These are phyloP conservation scores for Poecile montanus DNA, from an alignment of 2,797 vertebrate species.

Conservation along the genomic window DNA sequence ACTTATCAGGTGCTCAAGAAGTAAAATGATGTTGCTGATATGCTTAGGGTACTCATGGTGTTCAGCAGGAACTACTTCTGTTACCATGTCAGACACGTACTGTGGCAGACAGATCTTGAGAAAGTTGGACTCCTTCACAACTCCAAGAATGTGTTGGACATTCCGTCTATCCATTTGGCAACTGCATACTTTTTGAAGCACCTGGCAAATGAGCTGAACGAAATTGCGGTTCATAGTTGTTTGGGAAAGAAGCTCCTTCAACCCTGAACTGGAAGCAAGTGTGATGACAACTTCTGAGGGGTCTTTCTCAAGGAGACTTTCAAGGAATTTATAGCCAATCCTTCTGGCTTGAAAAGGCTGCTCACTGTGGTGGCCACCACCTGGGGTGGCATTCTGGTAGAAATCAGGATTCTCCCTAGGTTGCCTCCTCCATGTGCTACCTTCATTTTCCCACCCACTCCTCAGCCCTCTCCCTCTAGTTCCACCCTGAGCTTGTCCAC, in stretches of 20 bases:
- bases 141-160: slow-evolving; percentile 81
- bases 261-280: slow-evolving; percentile 77
- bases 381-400: neutral
- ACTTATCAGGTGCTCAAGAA: slow-evolving; percentile 84
- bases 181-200: slow-evolving; percentile 85
- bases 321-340: slow-evolving; percentile 82
- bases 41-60: slow-evolving; percentile 82
- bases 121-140: slow-evolving; percentile 88
- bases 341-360: slow-evolving; percentile 58
- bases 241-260: slow-evolving; percentile 77
- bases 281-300: slow-evolving; percentile 85
- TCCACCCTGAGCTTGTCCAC: neutral
- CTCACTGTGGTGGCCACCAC: neutral
- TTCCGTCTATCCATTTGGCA: slow-evolving; percentile 80
- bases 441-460: slow-evolving; percentile 51
- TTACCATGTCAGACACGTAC: slow-evolving; percentile 82
- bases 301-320: slow-evolving; percentile 83
- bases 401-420: slow-evolving; percentile 20
- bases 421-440: slow-evolving; percentile 12
- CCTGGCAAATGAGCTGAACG: slow-evolving; percentile 84
- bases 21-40: slow-evolving; percentile 82
- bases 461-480: slow-evolving; percentile 11
- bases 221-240: slow-evolving; percentile 77
- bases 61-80: slow-evolving; percentile 70
- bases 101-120: slow-evolving; percentile 81